phyloP scores from a whole-genome alignment of 2,113 vertebrate species.

The Mola mola region DNA sequence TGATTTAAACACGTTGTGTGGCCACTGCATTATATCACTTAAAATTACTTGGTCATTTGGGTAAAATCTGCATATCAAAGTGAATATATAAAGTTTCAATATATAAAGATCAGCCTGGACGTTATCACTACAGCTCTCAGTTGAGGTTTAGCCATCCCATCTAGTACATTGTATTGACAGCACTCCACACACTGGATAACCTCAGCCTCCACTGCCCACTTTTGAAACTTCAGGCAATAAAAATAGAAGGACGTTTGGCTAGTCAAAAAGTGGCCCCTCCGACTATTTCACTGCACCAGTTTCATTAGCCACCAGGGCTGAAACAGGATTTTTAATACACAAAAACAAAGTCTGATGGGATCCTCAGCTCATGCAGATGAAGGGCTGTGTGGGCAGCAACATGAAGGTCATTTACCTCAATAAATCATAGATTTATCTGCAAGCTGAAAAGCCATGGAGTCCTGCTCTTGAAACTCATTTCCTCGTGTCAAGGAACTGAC shows the following conservation, averaged over 20 bases:
- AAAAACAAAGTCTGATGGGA: conserved; percentile 18
- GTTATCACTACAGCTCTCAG: background rate
- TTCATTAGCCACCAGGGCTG: background rate
- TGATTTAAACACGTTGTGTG: too few species aligned
- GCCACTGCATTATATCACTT: too few species aligned
- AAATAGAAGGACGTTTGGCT: conserved; percentile 29
- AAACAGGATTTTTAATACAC: conserved; percentile 36
- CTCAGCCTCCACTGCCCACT: conserved; percentile 9
- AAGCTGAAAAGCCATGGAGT: conserved; percentile 20
- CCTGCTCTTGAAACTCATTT: conserved; percentile 33
- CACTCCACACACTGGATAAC: conserved; percentile 9
- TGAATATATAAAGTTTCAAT: too few species aligned
- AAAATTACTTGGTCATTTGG: too few species aligned
- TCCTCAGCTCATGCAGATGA: conserved; percentile 28
- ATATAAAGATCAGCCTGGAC: too few species aligned
- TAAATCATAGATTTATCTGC: conserved; percentile 36
- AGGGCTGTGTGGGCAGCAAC: conserved; percentile 40
- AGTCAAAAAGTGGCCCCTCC: conserved; percentile 25
- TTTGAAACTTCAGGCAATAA: conserved; percentile 32
- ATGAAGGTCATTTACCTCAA: conserved; percentile 44
- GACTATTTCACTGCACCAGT: conserved; percentile 16
- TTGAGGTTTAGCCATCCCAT: conserved; percentile 1
- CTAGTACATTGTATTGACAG: background rate
- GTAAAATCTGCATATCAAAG: too few species aligned
- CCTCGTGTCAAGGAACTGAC: conserved; percentile 18